A percentile compares a stretch with the other conserved stretches of the same genome.
These are phyloP conservation scores for Arenicola marina DNA, from an alignment of 2,888 invertebrate species.

Conservation along the genomic window DNA sequence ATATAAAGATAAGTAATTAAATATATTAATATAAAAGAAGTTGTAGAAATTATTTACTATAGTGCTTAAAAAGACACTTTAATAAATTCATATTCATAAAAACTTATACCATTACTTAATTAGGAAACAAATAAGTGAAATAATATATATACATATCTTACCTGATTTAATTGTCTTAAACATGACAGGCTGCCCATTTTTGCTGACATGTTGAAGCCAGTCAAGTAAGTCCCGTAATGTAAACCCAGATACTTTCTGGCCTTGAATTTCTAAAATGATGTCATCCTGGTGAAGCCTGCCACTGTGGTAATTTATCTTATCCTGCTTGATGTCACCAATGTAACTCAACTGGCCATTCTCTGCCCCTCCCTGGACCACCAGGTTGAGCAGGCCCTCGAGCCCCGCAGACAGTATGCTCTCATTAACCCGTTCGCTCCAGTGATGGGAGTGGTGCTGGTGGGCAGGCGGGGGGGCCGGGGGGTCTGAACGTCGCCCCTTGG, in stretches of 20 bases:
- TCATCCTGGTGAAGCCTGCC: conserved; percentile 58
- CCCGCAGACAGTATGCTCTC: conserved; percentile 62
- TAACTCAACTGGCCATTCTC: conserved; percentile 61
- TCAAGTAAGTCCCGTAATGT: conserved; percentile 66
- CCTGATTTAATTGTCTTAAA: conserved; percentile 65
- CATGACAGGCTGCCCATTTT: conserved; percentile 65
- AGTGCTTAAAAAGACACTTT: no score
- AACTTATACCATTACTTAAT: neutral
- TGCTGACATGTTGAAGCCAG: conserved; percentile 65
- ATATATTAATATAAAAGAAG: no score
- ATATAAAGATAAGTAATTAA: no score
- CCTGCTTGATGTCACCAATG: conserved; percentile 49
- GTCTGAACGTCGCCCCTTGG: no score
- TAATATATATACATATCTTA: conserved; percentile 42
- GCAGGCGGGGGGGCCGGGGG: no score
- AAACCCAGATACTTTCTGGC: conserved; percentile 67
- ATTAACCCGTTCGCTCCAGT: conserved; percentile 62
- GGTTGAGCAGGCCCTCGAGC: conserved; percentile 59
- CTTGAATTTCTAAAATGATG: conserved; percentile 65
- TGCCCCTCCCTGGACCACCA: conserved; percentile 64
- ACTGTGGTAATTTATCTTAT: conserved; percentile 54
- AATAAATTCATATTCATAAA: neutral
- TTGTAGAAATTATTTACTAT: no score
- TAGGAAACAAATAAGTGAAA: neutral
- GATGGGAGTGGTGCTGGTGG: conserved; percentile 38